phyloP scores from a whole-genome alignment of 2,888 invertebrate species.

The Nomada fabriciana region DNA sequence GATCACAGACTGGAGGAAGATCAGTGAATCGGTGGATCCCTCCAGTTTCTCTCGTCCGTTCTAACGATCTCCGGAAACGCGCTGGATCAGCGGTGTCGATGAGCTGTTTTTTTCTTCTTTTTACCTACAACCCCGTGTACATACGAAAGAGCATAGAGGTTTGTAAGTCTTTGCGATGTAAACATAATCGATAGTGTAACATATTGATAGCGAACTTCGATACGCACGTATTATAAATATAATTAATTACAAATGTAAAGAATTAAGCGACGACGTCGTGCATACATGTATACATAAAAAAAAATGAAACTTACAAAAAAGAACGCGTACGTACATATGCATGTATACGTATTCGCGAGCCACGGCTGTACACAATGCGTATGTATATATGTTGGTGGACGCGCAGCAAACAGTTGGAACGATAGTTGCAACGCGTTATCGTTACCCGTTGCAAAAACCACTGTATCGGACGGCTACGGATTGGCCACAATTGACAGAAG shows the following conservation, averaged over 20 bases:
- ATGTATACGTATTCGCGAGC: not conserved
- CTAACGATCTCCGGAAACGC: too few species aligned
- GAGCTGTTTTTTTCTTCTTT: constrained; percentile 61
- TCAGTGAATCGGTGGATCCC: too few species aligned
- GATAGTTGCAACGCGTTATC: constrained; percentile 4
- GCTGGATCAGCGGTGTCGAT: too few species aligned
- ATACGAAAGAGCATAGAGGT: constrained; percentile 78
- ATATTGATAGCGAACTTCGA: constrained; percentile 82
- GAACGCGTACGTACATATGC: constrained; percentile 43
- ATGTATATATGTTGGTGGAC: not conserved
- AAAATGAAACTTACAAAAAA: constrained; percentile 62
- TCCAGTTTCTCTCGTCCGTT: too few species aligned
- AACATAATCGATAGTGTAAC: constrained; percentile 83
- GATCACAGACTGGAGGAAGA: too few species aligned
- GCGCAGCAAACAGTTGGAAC: constrained; percentile 18
- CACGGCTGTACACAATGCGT: not conserved
- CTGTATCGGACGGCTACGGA: not conserved
- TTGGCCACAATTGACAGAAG: not conserved
- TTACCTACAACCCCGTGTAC: constrained; percentile 77
- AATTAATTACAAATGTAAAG: constrained; percentile 52
- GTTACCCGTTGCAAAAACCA: constrained; percentile 2
- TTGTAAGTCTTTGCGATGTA: constrained; percentile 79
- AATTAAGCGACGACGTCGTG: constrained; percentile 25
- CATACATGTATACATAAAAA: constrained; percentile 18
- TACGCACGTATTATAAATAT: constrained; percentile 63